Base-by-base conservation (phyloP, 2,888 invertebrate genomes). In the Diarsia rubi region DNA sequence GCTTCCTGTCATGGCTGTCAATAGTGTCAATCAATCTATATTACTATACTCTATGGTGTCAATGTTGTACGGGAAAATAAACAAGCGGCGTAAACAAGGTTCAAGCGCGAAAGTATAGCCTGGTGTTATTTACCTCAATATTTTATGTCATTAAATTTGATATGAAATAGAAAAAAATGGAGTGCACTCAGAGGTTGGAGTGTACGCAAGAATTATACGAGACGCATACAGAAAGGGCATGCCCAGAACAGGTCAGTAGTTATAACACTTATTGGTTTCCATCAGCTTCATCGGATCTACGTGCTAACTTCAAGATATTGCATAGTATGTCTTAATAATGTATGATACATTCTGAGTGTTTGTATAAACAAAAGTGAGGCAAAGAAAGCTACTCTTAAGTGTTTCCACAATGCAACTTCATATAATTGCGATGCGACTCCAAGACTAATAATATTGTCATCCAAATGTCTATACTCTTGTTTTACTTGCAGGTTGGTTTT, bases 171-270 rank as follows among this genome's bases (percentile, higher is more conserved):
- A 69, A 68, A 73, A 90, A 82, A 63, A 94, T 95, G 95, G 96
- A 96, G 88, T 94, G 94, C 87, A 96, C 96, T 12, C 96, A 96
- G 83, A 91, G 91, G 60, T 85, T 96, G 27, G 94, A 94, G 82
- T 93, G 91, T 84, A 94, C 95, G 21, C 95, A 95, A 89, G 92
- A 95, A 31, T 81, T 92, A 60, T 90, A 90, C 78, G 86, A 88
- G 21, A 88, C 88, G 24, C 88, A 88, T 68, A 79, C 83, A 16
- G 91, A 93, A 68, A 93, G 80, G 88, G 75, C 86, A 72, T 90
- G 86, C 67, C 91, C 92, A 3, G 95, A 96, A 86, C 95, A 96
- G 93, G 96, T 95, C 71, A 73, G 85, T 60, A 16, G n/a, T 0
- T 24, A n/a, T 0, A 24, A n/a, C 24, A 54, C 16, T 14, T 45